Base-by-base conservation (phyloP, 2,113 vertebrate species). In the Oplegnathus fasciatus region DNA sequence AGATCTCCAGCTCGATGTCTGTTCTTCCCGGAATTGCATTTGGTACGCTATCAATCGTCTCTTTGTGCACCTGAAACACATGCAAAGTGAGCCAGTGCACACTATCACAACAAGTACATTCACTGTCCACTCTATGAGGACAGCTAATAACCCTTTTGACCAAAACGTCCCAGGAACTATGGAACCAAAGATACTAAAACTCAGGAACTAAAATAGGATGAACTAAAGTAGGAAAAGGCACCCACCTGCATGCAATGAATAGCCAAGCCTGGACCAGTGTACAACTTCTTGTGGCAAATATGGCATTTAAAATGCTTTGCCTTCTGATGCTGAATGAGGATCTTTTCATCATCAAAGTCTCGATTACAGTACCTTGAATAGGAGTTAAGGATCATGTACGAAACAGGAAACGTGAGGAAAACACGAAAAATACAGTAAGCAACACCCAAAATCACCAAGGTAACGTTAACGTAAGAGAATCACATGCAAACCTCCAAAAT, bases 301-400 rank as follows among this genome's bases (percentile, higher is more conserved):
- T 99, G 98, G 83, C 98, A 99, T 95, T 99, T 99, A 91, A 99
- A 99, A 96, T 99, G 98, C 90, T 99, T 99, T 52, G 98, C 98
- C 95, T 99, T 99, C 91, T 99, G 98, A 85, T 99, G 98, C 87
- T 99, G 98, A 91, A 99, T 99, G 75, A 99, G 97, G 75, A 99
- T 99, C 93, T 99, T 99, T 91, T 99, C 98, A 89, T 99, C 98
- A 79, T 99, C 98, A 90, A 99, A 99, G 93, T 99, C 98, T 92
- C 98, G 97, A 91, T 99, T 99, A 86, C 98, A 99, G 71, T 99
- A 99, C 98, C 98, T 99, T 83, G 42, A 71, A n/a, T n/a, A 10
- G 22, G 0, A 61, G 93, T 98, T 95, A 97, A 98, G 96, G 96
- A 54, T 9, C 18, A 4, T 58, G 5, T 28, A 14, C 24, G 11